phyloP scores from a whole-genome alignment of 2,888 invertebrate species.

The Acronicta leporina region DNA sequence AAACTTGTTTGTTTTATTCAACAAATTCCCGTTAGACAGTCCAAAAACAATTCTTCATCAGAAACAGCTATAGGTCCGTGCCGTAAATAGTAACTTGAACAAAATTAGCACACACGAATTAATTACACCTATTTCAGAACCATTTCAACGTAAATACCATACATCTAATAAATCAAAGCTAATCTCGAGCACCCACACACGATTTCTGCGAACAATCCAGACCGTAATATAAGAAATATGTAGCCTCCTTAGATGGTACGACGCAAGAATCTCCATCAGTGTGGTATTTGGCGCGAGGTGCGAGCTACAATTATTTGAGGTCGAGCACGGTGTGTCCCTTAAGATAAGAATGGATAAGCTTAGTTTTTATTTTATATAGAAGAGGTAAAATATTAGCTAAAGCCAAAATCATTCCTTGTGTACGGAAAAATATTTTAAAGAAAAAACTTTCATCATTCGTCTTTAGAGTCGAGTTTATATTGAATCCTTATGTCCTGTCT shows the following conservation, averaged over 20 bases:
- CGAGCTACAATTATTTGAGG: slow-evolving; percentile 61
- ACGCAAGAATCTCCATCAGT: slow-evolving; percentile 45
- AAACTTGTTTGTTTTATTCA: slow-evolving; percentile 11
- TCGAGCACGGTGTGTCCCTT: slow-evolving; percentile 54
- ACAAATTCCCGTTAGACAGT: slow-evolving; percentile 25
- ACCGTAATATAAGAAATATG: slow-evolving; percentile 41
- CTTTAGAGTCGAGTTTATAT: background rate
- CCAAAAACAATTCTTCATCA: slow-evolving; percentile 11
- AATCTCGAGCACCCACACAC: slow-evolving; percentile 32
- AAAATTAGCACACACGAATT: slow-evolving; percentile 16
- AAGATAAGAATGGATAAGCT: slow-evolving; percentile 22
- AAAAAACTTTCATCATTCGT: background rate
- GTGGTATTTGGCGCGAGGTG: slow-evolving; percentile 47
- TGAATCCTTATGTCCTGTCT: background rate
- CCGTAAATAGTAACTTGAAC: slow-evolving; percentile 10
- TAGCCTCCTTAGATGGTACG: slow-evolving; percentile 41
- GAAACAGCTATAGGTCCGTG: slow-evolving; percentile 13
- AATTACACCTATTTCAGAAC: slow-evolving; percentile 21
- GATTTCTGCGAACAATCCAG: slow-evolving; percentile 32
- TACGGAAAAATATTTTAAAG: slow-evolving; percentile 20
- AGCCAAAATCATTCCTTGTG: background rate
- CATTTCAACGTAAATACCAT: slow-evolving; percentile 31
- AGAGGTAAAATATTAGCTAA: background rate
- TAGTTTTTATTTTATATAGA: slow-evolving; percentile 16
- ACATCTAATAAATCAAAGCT: slow-evolving; percentile 37